These are phyloP conservation scores for Cricetomys ansorgei DNA, from an alignment of 2,113 vertebrate species.

Conservation along the genomic window DNA sequence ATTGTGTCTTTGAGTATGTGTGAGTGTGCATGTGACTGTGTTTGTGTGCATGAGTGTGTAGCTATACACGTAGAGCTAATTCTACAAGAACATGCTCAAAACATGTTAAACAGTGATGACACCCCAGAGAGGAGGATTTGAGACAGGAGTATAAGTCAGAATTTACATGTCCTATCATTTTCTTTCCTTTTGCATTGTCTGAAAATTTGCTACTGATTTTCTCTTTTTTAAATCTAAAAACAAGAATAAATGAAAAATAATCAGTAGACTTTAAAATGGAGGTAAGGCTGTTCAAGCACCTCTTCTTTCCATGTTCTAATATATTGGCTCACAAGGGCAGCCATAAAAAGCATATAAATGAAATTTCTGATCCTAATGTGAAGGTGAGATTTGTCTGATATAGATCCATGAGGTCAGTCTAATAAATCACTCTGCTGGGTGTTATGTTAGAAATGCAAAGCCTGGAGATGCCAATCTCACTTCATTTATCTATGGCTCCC, in stretches of 20 bases:
- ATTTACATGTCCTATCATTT: constrained; percentile 7
- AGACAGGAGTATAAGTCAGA: not conserved
- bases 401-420: constrained; percentile 56
- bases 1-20: not conserved
- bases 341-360: constrained; percentile 38
- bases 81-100: not conserved
- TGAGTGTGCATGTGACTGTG: not conserved
- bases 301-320: constrained; percentile 21
- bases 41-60: not conserved
- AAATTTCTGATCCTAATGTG: constrained; percentile 52
- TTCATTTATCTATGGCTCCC: not conserved
- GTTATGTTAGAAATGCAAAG: constrained; percentile 60
- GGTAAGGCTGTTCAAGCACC: not conserved
- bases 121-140: not conserved
- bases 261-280: constrained; percentile 44
- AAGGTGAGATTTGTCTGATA: constrained; percentile 69
- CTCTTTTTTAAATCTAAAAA: constrained; percentile 35
- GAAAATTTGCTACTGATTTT: not conserved
- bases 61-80: not conserved
- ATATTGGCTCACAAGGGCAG: not conserved
- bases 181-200: constrained; percentile 11
- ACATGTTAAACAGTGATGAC: not conserved
- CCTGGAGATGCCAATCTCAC: not conserved
- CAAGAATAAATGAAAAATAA: constrained; percentile 37
- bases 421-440: constrained; percentile 60